Conservation (phyloP, 2,888 invertebrate species). For the Seira ritae region DNA sequence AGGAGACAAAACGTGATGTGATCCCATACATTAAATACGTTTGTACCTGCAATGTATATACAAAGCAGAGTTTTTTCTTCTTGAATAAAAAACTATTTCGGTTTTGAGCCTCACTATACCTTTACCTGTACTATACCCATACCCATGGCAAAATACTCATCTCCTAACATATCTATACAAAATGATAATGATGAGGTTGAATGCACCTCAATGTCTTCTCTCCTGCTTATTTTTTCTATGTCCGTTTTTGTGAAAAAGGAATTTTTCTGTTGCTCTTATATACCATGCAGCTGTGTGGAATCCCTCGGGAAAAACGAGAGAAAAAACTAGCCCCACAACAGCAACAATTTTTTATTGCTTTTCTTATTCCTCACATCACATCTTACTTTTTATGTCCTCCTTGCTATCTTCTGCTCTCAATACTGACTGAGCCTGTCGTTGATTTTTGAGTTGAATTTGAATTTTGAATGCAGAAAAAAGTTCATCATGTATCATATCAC, state of each 20-base stretch:
- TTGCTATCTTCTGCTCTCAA: neutral
- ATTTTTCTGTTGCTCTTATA: neutral
- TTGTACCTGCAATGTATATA: neutral
- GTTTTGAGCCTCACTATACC: too few relatives aligned
- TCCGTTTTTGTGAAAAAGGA: neutral
- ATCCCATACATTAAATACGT: slow-evolving; percentile 18
- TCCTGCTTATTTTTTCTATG: too few relatives aligned
- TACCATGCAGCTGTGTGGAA: slow-evolving; percentile 42
- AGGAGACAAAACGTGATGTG: slow-evolving; percentile 44
- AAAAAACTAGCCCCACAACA: slow-evolving; percentile 46
- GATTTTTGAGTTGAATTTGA: too few relatives aligned
- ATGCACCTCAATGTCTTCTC: neutral
- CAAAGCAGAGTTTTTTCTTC: slow-evolving; percentile 16
- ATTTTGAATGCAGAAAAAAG: neutral
- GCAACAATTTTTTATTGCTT: slow-evolving; percentile 42
- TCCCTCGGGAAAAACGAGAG: slow-evolving; percentile 48
- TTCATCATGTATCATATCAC: neutral
- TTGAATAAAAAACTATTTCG: slow-evolving; percentile 4
- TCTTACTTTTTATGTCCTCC: neutral
- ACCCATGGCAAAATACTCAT: neutral
- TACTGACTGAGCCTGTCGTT: too few relatives aligned
- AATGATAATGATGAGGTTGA: neutral
- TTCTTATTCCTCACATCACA: slow-evolving; percentile 8
- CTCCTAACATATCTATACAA: neutral
- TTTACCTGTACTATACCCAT: too few relatives aligned